Conservation (phyloP, 2,888 invertebrate genomes). For the Drosophila tripunctata region DNA sequence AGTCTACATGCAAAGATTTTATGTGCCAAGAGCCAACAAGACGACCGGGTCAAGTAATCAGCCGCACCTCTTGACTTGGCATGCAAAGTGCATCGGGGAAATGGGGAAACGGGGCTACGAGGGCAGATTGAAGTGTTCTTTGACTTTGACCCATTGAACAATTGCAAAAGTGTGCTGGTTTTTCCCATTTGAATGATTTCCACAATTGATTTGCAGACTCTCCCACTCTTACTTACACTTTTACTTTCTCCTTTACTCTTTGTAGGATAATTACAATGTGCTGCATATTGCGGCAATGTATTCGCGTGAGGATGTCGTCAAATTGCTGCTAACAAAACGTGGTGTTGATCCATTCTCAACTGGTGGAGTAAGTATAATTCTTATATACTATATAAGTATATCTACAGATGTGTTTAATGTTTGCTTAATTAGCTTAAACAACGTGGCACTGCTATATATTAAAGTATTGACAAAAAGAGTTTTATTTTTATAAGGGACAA, state of each 20-base stretch:
- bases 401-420: conserved; percentile 1
- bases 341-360: conserved; percentile 96
- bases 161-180: conserved; percentile 43
- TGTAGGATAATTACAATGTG: conserved; percentile 97
- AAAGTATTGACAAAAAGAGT: too few relatives aligned
- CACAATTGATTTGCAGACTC: conserved; percentile 60
- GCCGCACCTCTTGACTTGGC: conserved; percentile 61
- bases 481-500: too few relatives aligned
- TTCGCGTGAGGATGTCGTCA: conserved; percentile 97
- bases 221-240: conserved; percentile 8
- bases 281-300: conserved; percentile 97
- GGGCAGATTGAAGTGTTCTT: neutral
- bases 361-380: conserved; percentile 92
- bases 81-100: conserved; percentile 52
- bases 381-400: too few relatives aligned
- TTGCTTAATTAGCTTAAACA: neutral
- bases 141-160: conserved; percentile 77
- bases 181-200: conserved; percentile 42
- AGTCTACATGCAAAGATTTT: conserved; percentile 73
- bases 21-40: conserved; percentile 21
- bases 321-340: conserved; percentile 92
- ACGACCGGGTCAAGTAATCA: conserved; percentile 59
- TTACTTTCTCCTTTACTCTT: conserved; percentile 6
- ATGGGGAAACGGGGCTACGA: neutral
- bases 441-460: neutral